Base-by-base conservation (phyloP, 2,797 vertebrate species). In the Lophotriccus pileatus region DNA sequence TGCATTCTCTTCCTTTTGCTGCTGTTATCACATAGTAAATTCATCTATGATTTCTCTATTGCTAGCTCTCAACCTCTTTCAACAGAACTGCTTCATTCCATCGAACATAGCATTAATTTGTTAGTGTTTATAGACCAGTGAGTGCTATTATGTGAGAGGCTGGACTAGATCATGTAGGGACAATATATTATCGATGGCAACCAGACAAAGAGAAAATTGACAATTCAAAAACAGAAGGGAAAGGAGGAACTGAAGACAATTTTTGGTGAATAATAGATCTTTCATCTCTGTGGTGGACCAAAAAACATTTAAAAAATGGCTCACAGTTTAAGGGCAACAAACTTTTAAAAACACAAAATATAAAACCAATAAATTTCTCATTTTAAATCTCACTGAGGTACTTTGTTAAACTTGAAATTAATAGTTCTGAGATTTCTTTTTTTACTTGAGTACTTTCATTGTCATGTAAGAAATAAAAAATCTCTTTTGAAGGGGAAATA, bases 71-170 rank as follows among this genome's bases (percentile, higher is more conserved):
- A 43, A 59, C 89, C 80, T 93, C 81, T 90, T 91, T 76, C 67
- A 74, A 56, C 66, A 59, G 28, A 23, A 28, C 34, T 32, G 74
- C 69, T 79, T 77, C 70, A 56, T 74, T 70, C 47, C 83, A 53
- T 11, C 10, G 18, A 90, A 86, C 63, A 47, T 2, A 82, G 67
- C 52, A 93, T 91, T 94, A 93, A 95, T 95, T 90, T 90, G 39
- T 84, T 76, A 58, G 90, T 91, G 80, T 88, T 95, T 94, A 74
- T 79, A 94, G 90, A 56, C 9, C 66, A 93, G 80, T 24, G 50
- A 63, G 46, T 32, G 58, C 66, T 87, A n/a, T 46, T 93, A 83
- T 81, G 39, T 41, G 59, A 81, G 79, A 78, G 80, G 47, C 0
- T 79, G 88, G 81, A 50, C 83, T 43, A 64, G 63, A 82, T 68